Evolutionary conservation across 2,888 invertebrate species (phyloP).

Genomic region (Thera obeliscata): DNA sequence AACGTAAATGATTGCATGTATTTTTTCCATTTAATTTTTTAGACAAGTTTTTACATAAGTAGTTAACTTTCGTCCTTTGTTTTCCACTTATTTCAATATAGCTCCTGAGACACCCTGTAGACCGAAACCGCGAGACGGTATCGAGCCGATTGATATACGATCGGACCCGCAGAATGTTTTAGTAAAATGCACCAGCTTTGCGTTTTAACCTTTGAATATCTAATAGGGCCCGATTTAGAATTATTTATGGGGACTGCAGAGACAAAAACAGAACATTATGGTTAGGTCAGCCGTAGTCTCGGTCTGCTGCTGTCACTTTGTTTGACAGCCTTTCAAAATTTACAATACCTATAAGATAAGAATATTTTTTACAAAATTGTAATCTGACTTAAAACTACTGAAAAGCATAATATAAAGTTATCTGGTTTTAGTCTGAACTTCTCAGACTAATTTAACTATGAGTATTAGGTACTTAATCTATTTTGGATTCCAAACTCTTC

Average conservation of each 20-base stretch:
- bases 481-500: no score
- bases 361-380: neutral
- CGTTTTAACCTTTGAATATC: constrained; percentile 81
- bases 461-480: no score
- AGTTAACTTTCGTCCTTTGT: no score
- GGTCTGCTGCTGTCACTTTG: constrained; percentile 45
- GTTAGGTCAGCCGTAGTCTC: constrained; percentile 49
- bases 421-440: no score
- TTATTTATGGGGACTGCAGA: constrained; percentile 73
- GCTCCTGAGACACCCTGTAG: constrained; percentile 20
- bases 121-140: constrained; percentile 67
- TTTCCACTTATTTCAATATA: neutral
- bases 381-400: no score
- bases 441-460: no score
- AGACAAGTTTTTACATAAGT: no score
- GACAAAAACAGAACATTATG: constrained; percentile 82
- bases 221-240: constrained; percentile 81
- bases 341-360: neutral
- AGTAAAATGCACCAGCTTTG: constrained; percentile 76
- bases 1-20: no score
- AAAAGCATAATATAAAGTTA: no score
- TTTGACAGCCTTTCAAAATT: constrained; percentile 10
- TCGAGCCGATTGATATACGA: constrained; percentile 81
- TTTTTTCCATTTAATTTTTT: no score
- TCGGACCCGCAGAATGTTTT: constrained; percentile 71